Evolutionary conservation across 2,888 invertebrate genomes (phyloP), one percentile per base, ranked within the genome.

Genomic region (Camptogramma bilineatum): DNA sequence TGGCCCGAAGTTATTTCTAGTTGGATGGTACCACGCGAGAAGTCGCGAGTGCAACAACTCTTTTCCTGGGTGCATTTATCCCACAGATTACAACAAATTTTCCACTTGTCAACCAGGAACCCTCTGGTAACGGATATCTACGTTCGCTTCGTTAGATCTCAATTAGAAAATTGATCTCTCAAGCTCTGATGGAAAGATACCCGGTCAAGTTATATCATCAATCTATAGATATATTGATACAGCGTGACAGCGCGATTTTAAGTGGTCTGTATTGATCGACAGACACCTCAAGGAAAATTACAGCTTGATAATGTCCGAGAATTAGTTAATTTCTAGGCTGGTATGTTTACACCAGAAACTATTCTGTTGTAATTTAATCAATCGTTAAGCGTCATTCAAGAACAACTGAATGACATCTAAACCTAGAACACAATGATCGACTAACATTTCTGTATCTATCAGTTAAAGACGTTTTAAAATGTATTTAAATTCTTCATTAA

Each of bases 121-220:
- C 44, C 16, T 16, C 34, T 39, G 50, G 47, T 10, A 31, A 31
- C 39, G 48, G 48, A 53, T 47, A 17, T 28, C 47, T 16, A 24
- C 31, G 47, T 17, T 46, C 46, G 50, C 44, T 44, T 44, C 17
- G 44, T 24, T 39, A 39, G 52, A 60, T 61, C 28, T 54, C 50
- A 54, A 61, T 54, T 50, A 54, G 50, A 61, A 61, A 61, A 61
- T 61, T 48, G 61, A 50, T 54, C 48, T 34, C 28, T 28, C n/a
- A n/a, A 7, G 9, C n/a, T 48, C 46, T 18, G 24, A 21, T 50
- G 28, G 42, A 54, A 42, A 53, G 13, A 39, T 48, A 42, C 48
- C 13, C n/a, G 10, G 18, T 9, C 19, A 19, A 24, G n/a, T 34
- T 5, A 52, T 31, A n/a, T 47, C 44, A 44, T 47, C 19, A 47